phyloP scores from a whole-genome alignment of 2,797 vertebrate genomes.

The Eurystomus glaucurus region DNA sequence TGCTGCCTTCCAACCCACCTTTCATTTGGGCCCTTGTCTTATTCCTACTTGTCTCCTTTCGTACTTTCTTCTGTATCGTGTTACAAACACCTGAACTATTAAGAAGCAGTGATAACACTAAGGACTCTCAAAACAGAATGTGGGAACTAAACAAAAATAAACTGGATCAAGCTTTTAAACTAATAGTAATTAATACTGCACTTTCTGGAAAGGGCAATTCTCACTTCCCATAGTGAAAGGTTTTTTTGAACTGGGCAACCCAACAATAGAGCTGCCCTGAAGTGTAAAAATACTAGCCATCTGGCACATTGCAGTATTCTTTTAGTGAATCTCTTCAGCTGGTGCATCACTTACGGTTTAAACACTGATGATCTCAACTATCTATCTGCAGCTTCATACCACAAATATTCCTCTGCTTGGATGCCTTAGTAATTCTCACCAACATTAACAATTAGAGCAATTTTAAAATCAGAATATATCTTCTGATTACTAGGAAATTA shows the following conservation, averaged over 20 bases:
- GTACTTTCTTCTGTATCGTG: neutral
- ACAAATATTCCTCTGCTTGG: slow-evolving; percentile 36
- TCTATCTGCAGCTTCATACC: neutral
- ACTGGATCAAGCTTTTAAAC: neutral
- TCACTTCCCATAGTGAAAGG: neutral
- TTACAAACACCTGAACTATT: neutral
- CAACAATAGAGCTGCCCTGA: neutral
- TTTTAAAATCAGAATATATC: slow-evolving; percentile 67
- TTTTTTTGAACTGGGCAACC: neutral
- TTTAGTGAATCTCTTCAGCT: neutral
- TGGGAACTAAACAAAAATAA: neutral
- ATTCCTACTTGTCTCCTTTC: neutral
- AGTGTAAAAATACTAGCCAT: neutral
- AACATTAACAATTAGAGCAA: slow-evolving; percentile 63
- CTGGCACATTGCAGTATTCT: neutral
- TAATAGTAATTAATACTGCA: neutral
- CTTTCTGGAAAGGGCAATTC: neutral
- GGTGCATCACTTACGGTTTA: slow-evolving; percentile 23
- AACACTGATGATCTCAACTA: slow-evolving; percentile 26
- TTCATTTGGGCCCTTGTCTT: neutral
- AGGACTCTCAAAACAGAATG: neutral
- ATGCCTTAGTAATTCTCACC: slow-evolving; percentile 34
- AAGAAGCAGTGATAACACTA: neutral
- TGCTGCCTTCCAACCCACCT: neutral
- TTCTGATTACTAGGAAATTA: slow-evolving; percentile 77